These are phyloP conservation scores for Ambastaia sidthimunki DNA, from an alignment of 2,797 vertebrate genomes.

Conservation along the genomic window DNA sequence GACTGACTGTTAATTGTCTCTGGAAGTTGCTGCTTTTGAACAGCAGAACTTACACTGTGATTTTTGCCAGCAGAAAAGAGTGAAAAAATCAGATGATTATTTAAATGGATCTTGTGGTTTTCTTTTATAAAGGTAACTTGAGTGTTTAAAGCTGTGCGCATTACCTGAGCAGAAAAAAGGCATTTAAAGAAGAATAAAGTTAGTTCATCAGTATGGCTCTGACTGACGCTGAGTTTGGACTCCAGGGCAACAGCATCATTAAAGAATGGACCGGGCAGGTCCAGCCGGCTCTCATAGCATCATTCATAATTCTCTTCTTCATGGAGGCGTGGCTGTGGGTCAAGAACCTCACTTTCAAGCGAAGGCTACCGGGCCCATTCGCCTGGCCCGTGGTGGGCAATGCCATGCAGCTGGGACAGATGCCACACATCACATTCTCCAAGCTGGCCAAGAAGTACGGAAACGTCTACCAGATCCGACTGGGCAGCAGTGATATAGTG, in stretches of 20 bases:
- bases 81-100: not conserved
- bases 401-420: slow-evolving; percentile 84
- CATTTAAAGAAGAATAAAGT: slow-evolving; percentile 23
- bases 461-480: slow-evolving; percentile 83
- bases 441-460: slow-evolving; percentile 81
- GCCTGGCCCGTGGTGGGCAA: slow-evolving; percentile 88
- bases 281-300: slow-evolving; percentile 79
- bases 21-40: not conserved
- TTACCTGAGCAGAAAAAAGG: slow-evolving; percentile 5
- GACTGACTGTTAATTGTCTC: not conserved
- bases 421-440: slow-evolving; percentile 84
- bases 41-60: not conserved
- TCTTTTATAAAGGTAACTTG: not conserved
- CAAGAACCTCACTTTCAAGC: slow-evolving; percentile 70
- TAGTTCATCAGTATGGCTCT: slow-evolving; percentile 62
- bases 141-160: not conserved
- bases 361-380: slow-evolving; percentile 81
- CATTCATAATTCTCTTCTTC: slow-evolving; percentile 79
- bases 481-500: slow-evolving; percentile 80
- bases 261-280: slow-evolving; percentile 77
- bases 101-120: slow-evolving; percentile 39
- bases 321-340: slow-evolving; percentile 76
- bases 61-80: not conserved
- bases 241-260: slow-evolving; percentile 74
- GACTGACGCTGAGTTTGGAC: slow-evolving; percentile 71